Evolutionary conservation across 37 sponge, comb jelly and placozoan species (phyloP).

Genomic region (Lycopodina hypogea): DNA sequence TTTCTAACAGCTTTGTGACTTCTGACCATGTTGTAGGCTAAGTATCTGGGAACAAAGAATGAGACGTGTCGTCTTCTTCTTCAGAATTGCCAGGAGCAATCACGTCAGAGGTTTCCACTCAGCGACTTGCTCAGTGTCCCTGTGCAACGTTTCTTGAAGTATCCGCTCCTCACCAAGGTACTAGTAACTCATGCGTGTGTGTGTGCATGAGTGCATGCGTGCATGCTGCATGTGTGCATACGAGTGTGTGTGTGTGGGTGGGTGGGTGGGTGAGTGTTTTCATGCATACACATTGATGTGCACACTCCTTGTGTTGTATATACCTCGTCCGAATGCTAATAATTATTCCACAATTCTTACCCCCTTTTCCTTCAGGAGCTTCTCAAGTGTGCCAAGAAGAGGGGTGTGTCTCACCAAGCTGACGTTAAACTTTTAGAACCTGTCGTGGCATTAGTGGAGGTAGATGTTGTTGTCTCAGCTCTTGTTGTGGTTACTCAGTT

Average conservation of each 20-base stretch:
- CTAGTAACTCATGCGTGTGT: background rate
- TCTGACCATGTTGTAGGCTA: constrained; percentile 25
- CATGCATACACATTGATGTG: too few relatives aligned
- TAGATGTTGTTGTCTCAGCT: background rate
- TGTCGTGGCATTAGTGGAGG: constrained; percentile 44
- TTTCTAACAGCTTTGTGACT: background rate
- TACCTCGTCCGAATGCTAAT: too few relatives aligned
- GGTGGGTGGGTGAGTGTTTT: too few relatives aligned
- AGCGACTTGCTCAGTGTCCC: constrained; percentile 85
- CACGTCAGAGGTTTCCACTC: constrained; percentile 69
- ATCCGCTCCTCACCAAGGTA: constrained; percentile 75
- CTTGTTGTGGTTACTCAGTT: background rate
- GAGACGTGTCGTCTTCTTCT: constrained; percentile 31
- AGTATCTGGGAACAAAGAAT: constrained; percentile 37
- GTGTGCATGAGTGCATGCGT: too few relatives aligned
- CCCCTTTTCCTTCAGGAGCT: constrained; percentile 35
- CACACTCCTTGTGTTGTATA: too few relatives aligned
- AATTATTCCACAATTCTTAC: too few relatives aligned
- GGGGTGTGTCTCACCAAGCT: background rate
- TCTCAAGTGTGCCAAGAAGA: constrained; percentile 56
- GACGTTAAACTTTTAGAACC: constrained; percentile 32
- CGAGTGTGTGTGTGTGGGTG: too few relatives aligned
- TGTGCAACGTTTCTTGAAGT: constrained; percentile 80
- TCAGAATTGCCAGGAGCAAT: constrained; percentile 20
- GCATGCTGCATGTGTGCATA: too few relatives aligned